phyloP scores from a whole-genome alignment of 2,797 vertebrate species.

The Hypotaenidia philippensis region DNA sequence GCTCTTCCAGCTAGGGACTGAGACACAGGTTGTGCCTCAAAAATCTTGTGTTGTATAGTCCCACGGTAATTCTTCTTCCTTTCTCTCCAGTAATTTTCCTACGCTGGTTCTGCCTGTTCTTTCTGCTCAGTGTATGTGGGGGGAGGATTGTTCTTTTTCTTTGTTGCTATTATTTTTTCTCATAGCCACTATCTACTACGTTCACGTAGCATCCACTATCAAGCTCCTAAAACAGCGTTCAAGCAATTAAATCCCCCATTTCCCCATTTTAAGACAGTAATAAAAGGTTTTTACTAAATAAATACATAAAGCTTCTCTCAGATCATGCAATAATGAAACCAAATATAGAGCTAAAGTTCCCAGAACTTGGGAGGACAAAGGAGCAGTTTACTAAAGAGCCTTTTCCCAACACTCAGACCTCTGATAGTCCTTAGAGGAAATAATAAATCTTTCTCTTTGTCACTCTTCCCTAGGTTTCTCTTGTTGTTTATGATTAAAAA shows the following conservation, averaged over 20 bases:
- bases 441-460: conserved; percentile 43
- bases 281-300: conserved; percentile 2
- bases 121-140: background rate
- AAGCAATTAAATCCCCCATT: background rate
- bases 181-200: background rate
- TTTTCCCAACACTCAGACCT: conserved; percentile 5
- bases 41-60: background rate
- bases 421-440: conserved; percentile 37
- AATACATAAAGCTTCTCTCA: background rate
- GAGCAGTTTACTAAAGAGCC: conserved; percentile 12
- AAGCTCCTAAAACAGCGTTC: background rate
- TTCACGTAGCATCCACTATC: background rate
- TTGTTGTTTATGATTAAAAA: background rate
- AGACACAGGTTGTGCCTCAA: background rate
- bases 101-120: background rate
- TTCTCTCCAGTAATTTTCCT: background rate
- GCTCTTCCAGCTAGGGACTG: background rate
- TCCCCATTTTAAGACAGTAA: conserved; percentile 7
- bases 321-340: background rate
- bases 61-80: background rate
- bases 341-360: background rate
- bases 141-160: background rate
- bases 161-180: conserved; percentile 28
- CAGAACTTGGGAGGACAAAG: conserved; percentile 47
- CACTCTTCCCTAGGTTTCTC: conserved; percentile 2